phyloP scores from a whole-genome alignment of 2,113 vertebrate species.

The Otus sunia region DNA sequence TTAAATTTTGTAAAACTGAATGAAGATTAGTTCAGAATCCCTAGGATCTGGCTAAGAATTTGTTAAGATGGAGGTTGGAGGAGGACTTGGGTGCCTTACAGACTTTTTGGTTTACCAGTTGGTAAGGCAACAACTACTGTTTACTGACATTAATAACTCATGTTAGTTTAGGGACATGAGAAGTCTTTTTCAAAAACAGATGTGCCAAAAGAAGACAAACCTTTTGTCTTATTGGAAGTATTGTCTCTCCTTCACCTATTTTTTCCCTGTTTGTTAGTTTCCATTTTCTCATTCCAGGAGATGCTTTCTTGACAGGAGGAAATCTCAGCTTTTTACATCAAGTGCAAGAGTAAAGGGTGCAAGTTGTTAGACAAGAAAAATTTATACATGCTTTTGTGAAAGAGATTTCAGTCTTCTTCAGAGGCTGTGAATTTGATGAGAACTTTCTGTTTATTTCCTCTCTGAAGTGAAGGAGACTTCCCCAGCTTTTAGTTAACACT shows the following conservation, averaged over 20 bases:
- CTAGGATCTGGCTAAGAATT: neutral
- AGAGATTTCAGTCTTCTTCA: neutral
- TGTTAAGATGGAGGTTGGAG: neutral
- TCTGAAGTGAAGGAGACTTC: neutral
- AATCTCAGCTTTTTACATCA: neutral
- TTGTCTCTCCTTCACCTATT: neutral
- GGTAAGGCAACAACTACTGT: neutral
- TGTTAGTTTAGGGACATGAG: neutral
- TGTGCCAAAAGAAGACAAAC: neutral
- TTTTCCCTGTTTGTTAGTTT: neutral
- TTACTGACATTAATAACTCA: neutral
- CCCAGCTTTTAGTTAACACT: neutral
- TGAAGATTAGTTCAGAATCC: neutral
- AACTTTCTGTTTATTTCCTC: neutral
- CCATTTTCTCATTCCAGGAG: neutral
- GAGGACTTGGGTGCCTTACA: neutral
- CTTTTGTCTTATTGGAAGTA: neutral
- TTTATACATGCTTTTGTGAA: neutral
- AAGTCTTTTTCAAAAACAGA: neutral
- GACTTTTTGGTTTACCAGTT: neutral
- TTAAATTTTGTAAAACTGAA: neutral
- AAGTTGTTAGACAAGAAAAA: neutral
- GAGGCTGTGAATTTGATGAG: neutral
- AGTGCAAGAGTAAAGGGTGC: neutral
- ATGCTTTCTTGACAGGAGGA: neutral